A percentile compares a stretch with the other conserved stretches of the same genome.
Conservation (phyloP, 2,113 vertebrate species). For the Channa argus region DNA sequence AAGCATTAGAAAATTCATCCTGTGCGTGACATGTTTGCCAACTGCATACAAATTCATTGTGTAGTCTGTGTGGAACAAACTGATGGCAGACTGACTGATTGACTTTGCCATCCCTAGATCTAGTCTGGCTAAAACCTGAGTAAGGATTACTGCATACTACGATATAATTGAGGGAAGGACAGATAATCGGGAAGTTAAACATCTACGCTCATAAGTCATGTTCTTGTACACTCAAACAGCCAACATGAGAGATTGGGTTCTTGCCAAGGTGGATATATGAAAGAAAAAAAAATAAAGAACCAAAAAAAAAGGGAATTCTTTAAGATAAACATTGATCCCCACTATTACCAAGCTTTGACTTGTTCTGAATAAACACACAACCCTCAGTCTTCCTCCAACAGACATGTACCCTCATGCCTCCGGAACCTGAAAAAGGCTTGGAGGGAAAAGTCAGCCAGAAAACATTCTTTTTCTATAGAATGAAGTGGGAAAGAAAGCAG, state of each 20-base stretch:
- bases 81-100: too few relatives aligned
- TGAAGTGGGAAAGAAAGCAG: constrained; percentile 41
- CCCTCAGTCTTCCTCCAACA: constrained; percentile 43
- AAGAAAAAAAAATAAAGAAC: neutral
- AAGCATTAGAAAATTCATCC: neutral
- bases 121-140: too few relatives aligned
- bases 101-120: too few relatives aligned
- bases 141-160: too few relatives aligned
- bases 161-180: too few relatives aligned
- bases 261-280: neutral
- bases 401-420: constrained; percentile 74
- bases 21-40: too few relatives aligned
- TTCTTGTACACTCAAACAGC: neutral
- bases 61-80: too few relatives aligned
- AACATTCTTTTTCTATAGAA: constrained; percentile 76
- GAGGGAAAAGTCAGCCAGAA: constrained; percentile 64
- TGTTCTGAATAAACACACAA: constrained; percentile 54
- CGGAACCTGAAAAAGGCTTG: constrained; percentile 64
- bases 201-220: too few relatives aligned
- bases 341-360: constrained; percentile 59
- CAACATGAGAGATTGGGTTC: neutral
- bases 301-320: neutral
- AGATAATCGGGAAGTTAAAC: too few relatives aligned
- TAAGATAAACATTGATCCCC: constrained; percentile 41
- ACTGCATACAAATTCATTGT: too few relatives aligned